Evolutionary conservation across 2,113 vertebrate species (phyloP), one percentile per base, ranked within the genome.

Genomic region (Larimichthys polyactis): DNA sequence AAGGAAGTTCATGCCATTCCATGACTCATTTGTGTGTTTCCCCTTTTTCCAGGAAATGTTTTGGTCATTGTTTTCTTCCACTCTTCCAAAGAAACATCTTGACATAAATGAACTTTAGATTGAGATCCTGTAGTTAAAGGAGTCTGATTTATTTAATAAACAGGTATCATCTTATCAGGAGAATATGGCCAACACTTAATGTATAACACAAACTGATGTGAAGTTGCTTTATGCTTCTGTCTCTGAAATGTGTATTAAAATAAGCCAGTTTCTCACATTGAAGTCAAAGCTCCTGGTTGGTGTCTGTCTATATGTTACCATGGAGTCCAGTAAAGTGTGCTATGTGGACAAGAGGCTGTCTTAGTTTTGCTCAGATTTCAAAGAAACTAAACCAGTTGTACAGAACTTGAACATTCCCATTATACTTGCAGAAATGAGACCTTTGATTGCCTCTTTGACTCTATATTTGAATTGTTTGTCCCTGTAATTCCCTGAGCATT

Each of bases 1-100:
- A 5, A 29, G 57, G 27, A 60, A 27, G 10, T 4, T 17, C 9
- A 24, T 4, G 51, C 4, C 5, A 59, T 22, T 58, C 1, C 20
- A 51, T 65, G 66, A 70, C 49, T 57, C 40, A 55, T 46, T 20
- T 46, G 14, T 59, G 17, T 8, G 19, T 51, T 72, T 78, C 69
- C 63, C n/a, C 46, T 75, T 81, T 67, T 60, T 1, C 24, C 20
- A 44, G 48, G 48, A 69, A 63, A 17, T 73, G 49, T 63, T 12
- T 36, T 11, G 1, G 44, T 58, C 24, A 8, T 66, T 54, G 6
- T n/a, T 27, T 36, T 22, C 15, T 6, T 5, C 11, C 1, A 4
- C 20, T 57, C n/a, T 6, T n/a, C 8, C 15, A 32, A 64, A 15
- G 11, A 32, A 32, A 46, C 17, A 1, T 48, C 4, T 12, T 55